These are phyloP conservation scores for Scaptomyza reducta DNA, from an alignment of 2,888 invertebrate genomes.

Conservation along the genomic window DNA sequence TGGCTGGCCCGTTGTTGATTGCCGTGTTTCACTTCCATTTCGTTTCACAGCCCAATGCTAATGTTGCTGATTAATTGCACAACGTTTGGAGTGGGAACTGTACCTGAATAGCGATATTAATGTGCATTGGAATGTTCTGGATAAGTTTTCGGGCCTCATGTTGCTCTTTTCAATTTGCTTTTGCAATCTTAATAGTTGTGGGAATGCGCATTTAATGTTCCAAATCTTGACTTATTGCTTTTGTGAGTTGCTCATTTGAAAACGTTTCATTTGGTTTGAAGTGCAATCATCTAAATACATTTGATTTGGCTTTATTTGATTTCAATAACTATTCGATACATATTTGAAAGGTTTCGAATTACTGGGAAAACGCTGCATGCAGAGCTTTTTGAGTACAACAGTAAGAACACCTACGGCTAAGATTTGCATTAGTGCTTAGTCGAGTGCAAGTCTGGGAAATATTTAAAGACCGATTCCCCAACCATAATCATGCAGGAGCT, in stretches of 20 bases:
- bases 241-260: slow-evolving; percentile 50
- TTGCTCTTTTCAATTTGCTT: slow-evolving; percentile 59
- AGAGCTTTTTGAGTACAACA: slow-evolving; percentile 1
- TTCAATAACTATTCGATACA: slow-evolving; percentile 34
- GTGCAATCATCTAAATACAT: slow-evolving; percentile 54
- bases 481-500: background rate
- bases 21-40: slow-evolving; percentile 48
- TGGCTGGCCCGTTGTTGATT: slow-evolving; percentile 14
- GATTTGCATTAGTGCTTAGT: slow-evolving; percentile 32
- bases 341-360: slow-evolving; percentile 30
- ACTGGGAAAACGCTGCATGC: slow-evolving; percentile 43
- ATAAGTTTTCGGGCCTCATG: slow-evolving; percentile 54
- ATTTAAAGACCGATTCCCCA: background rate
- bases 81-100: slow-evolving; percentile 54
- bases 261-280: slow-evolving; percentile 14
- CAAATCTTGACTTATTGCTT: slow-evolving; percentile 10
- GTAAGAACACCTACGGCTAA: slow-evolving; percentile 37
- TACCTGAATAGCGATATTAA: slow-evolving; percentile 42
- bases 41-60: slow-evolving; percentile 26
- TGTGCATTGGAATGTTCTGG: slow-evolving; percentile 57
- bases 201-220: slow-evolving; percentile 52
- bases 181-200: slow-evolving; percentile 55
- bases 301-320: slow-evolving; percentile 20
- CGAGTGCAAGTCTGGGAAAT: slow-evolving; percentile 45
- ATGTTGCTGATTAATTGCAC: slow-evolving; percentile 62